A percentile compares a stretch with the other conserved stretches of the same genome.
Conservation (phyloP, 2,797 vertebrate genomes). For the Sebastes hubbsi region DNA sequence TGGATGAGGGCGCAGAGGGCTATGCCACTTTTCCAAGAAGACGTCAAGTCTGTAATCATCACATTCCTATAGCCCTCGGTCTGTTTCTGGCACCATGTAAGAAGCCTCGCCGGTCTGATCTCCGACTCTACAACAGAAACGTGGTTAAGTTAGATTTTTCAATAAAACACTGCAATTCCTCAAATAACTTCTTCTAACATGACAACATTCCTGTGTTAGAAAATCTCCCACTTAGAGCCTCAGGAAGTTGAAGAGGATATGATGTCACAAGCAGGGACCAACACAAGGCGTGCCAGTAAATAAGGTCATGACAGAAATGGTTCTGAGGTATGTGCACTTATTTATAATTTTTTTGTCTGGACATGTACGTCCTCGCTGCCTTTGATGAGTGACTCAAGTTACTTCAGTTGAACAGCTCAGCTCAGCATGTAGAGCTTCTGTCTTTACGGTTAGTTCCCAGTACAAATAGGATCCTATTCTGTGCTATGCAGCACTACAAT, state of each 20-base stretch:
- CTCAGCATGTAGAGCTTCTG: background rate
- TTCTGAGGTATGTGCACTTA: conserved; percentile 28
- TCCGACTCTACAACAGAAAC: conserved; percentile 87
- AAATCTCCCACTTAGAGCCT: background rate
- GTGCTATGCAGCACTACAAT: background rate
- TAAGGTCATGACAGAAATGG: conserved; percentile 2
- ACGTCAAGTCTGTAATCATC: conserved; percentile 86
- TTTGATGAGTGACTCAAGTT: conserved; percentile 1
- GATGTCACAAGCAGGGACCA: conserved; percentile 3
- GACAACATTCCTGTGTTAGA: background rate
- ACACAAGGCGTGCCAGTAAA: background rate
- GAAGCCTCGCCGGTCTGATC: conserved; percentile 88
- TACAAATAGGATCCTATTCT: background rate
- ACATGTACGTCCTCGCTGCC: conserved; percentile 9
- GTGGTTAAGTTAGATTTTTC: background rate
- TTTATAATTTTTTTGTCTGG: conserved; percentile 30
- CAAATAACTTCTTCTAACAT: background rate
- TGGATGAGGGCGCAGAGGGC: conserved; percentile 95
- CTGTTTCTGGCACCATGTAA: conserved; percentile 97
- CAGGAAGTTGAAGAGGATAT: background rate
- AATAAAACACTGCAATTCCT: background rate
- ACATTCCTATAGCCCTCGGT: conserved; percentile 91
- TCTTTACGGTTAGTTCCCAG: background rate
- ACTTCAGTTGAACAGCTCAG: conserved; percentile 7
- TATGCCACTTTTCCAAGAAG: conserved; percentile 91